These are phyloP conservation scores for Thereva nobilitata DNA, from an alignment of 2,888 invertebrate genomes.

Conservation along the genomic window DNA sequence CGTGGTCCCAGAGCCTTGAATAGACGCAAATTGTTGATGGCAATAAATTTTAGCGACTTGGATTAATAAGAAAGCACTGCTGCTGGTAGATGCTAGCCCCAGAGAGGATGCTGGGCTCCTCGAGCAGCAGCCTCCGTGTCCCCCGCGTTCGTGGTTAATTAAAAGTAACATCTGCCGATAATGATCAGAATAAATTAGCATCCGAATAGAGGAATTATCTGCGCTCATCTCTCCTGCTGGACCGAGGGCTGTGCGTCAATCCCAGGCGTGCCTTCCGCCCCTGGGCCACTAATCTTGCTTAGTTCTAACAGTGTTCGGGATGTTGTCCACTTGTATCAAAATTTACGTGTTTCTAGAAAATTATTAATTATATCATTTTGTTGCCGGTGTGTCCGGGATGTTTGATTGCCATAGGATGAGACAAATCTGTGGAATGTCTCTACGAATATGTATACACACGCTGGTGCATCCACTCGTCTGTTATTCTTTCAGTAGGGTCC, in stretches of 20 bases:
- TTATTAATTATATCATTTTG: slow-evolving; percentile 18
- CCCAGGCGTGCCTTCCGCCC: slow-evolving; percentile 1
- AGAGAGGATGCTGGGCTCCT: slow-evolving; percentile 6
- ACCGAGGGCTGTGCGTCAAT: slow-evolving; percentile 6
- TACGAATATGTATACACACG: slow-evolving; percentile 5
- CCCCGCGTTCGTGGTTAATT: slow-evolving; percentile 31
- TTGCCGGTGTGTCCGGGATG: neutral
- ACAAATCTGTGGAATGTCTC: slow-evolving; percentile 8
- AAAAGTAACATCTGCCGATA: slow-evolving; percentile 34
- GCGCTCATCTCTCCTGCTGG: slow-evolving; percentile 17
- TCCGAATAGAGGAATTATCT: slow-evolving; percentile 34
- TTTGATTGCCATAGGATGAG: slow-evolving; percentile 10
- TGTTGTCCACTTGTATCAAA: slow-evolving; percentile 25
- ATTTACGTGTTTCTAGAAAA: slow-evolving; percentile 12
- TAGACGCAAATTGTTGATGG: slow-evolving; percentile 33
- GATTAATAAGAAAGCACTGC: slow-evolving; percentile 23
- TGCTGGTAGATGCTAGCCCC: slow-evolving; percentile 6
- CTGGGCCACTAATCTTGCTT: neutral
- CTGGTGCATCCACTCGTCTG: slow-evolving; percentile 11
- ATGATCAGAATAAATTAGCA: slow-evolving; percentile 36
- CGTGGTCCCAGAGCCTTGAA: neutral
- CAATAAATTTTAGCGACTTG: slow-evolving; percentile 24
- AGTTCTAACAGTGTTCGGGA: slow-evolving; percentile 14
- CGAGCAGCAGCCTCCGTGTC: neutral
- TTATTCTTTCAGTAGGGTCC: neutral